phyloP scores from a whole-genome alignment of 2,797 vertebrate species.

The Bucorvus abyssinicus region DNA sequence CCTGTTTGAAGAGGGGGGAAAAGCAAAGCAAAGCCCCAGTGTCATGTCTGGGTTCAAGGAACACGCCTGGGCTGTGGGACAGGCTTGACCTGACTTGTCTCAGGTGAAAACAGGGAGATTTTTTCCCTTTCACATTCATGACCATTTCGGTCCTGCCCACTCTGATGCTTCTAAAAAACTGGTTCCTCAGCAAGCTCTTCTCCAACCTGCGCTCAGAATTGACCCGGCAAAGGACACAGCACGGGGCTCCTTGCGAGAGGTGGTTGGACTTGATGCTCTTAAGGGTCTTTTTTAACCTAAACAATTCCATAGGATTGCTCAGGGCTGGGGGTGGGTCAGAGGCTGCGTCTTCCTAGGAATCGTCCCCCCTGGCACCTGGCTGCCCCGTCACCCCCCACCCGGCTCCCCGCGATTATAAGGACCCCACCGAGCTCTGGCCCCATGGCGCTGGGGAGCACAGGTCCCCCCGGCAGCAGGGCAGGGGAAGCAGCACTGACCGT shows the following conservation, averaged over 20 bases:
- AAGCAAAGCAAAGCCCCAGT: not conserved
- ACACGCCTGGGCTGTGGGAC: not conserved
- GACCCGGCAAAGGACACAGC: not conserved
- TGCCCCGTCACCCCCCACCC: not conserved
- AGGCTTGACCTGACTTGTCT: not conserved
- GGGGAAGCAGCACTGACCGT: slow-evolving; percentile 75
- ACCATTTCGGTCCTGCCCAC: not conserved
- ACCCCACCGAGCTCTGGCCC: not conserved
- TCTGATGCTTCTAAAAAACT: accelerated
- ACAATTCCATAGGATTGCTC: accelerated
- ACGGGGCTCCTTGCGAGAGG: not conserved
- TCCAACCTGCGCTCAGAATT: too few relatives aligned
- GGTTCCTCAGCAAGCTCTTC: not conserved
- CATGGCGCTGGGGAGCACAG: too few relatives aligned
- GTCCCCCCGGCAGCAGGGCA: accelerated
- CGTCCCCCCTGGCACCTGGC: not conserved
- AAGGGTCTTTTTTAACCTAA: not conserved
- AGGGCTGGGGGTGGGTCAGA: not conserved
- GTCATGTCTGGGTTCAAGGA: not conserved
- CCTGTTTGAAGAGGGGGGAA: accelerated
- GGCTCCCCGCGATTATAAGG: accelerated
- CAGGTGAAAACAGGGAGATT: not conserved
- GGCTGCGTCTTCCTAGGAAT: not conserved
- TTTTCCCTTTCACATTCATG: not conserved
- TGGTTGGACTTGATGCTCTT: accelerated